These are phyloP conservation scores for Conger conger DNA, from an alignment of 2,113 vertebrate genomes.

Conservation along the genomic window DNA sequence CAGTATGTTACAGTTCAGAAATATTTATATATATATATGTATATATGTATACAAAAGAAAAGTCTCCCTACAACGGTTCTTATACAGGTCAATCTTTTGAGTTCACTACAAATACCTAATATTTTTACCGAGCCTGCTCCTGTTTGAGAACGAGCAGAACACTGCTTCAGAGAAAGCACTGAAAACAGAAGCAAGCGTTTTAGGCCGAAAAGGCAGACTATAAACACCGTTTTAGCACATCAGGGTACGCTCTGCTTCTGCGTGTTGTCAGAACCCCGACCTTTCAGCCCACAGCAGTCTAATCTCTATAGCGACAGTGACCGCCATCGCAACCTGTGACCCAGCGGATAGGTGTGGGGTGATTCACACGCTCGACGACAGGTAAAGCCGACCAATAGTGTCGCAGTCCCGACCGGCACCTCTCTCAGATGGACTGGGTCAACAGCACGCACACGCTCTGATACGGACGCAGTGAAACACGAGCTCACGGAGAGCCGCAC, in stretches of 20 bases:
- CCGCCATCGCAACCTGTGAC: neutral
- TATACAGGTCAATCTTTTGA: neutral
- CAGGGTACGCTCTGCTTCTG: neutral
- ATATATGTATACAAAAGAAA: neutral
- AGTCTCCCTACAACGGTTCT: slow-evolving; percentile 10
- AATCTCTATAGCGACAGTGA: neutral
- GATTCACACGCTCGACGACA: neutral
- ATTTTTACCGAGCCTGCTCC: neutral
- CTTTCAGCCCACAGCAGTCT: neutral
- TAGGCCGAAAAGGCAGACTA: neutral
- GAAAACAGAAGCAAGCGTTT: neutral
- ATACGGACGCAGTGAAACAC: neutral
- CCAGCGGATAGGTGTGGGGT: neutral
- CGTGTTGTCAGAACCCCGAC: neutral
- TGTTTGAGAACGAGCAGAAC: neutral
- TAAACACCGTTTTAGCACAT: neutral
- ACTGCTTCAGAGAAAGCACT: neutral
- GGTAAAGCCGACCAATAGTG: neutral
- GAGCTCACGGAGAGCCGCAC: slow-evolving; percentile 3
- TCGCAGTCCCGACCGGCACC: neutral
- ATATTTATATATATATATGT: slow-evolving; percentile 30
- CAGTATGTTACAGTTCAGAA: slow-evolving; percentile 33
- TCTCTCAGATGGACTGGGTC: neutral
- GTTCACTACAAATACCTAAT: neutral
- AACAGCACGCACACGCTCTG: neutral